phyloP scores from a whole-genome alignment of 1,140 invertebrate species.

The Scaptomyza montana region DNA sequence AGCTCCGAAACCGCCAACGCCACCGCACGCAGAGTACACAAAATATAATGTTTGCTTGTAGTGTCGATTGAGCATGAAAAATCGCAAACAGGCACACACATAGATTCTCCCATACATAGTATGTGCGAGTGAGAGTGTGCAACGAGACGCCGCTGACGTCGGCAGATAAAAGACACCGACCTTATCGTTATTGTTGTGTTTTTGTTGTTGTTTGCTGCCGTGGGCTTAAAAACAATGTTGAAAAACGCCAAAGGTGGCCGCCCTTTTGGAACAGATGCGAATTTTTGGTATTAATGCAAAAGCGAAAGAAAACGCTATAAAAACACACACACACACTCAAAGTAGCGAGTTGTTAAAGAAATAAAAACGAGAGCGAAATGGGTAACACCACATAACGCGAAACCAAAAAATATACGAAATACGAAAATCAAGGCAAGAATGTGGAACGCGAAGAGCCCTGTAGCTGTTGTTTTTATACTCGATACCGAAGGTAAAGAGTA shows the following conservation, averaged over 20 bases:
- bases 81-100: constrained; percentile 39
- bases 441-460: constrained; percentile 56
- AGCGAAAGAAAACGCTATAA: constrained; percentile 1
- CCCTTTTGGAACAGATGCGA: constrained; percentile 3
- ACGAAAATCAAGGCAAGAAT: constrained; percentile 64
- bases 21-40: constrained; percentile 15
- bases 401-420: constrained; percentile 49
- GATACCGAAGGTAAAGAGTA: too few relatives aligned
- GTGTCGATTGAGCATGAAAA: constrained; percentile 50
- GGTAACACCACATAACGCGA: constrained; percentile 32
- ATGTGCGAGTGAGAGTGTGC: constrained; percentile 15
- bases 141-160: too few relatives aligned
- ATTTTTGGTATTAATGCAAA: constrained; percentile 25
- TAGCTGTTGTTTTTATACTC: neutral
- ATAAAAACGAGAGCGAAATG: constrained; percentile 75
- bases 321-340: constrained; percentile 22
- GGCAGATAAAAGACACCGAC: constrained; percentile 51
- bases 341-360: constrained; percentile 36
- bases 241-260: constrained; percentile 41
- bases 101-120: neutral
- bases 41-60: constrained; percentile 39
- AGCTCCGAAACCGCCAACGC: constrained; percentile 37
- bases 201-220: constrained; percentile 15
- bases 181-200: constrained; percentile 14
- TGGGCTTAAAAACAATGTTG: constrained; percentile 45